Conservation (phyloP, 30 jellyfish, hydroid and myxozoan species). For the Phacellophora camtschatica region DNA sequence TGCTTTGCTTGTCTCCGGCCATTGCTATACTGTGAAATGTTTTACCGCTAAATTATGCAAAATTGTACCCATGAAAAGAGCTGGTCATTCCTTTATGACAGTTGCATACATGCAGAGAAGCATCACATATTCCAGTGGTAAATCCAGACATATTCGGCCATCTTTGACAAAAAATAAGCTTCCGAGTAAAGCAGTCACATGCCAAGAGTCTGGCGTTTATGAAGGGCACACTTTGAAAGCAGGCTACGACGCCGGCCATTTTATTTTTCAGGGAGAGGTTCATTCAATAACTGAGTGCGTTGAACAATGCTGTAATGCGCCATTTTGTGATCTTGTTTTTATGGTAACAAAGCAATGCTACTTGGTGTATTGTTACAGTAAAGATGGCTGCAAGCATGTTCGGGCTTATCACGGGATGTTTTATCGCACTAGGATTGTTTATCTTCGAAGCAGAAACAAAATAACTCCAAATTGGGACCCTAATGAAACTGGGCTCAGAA, state of each 20-base stretch:
- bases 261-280: slow-evolving; percentile 75
- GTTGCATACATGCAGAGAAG: slow-evolving; percentile 75
- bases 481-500: slow-evolving; percentile 21
- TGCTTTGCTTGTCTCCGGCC: slow-evolving; percentile 71
- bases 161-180: not conserved
- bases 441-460: slow-evolving; percentile 72
- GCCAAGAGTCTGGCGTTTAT: slow-evolving; percentile 74
- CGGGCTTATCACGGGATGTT: slow-evolving; percentile 63
- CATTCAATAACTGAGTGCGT: slow-evolving; percentile 69
- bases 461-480: slow-evolving; percentile 46
- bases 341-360: slow-evolving; percentile 73
- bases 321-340: slow-evolving; percentile 83
- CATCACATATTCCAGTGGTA: slow-evolving; percentile 18
- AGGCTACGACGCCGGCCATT: slow-evolving; percentile 97
- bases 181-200: slow-evolving; percentile 42
- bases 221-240: slow-evolving; percentile 87
- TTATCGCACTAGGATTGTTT: slow-evolving; percentile 71
- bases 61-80: slow-evolving; percentile 69
- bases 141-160: not conserved
- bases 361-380: slow-evolving; percentile 83
- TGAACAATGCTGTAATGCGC: slow-evolving; percentile 86
- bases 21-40: slow-evolving; percentile 85
- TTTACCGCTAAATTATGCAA: slow-evolving; percentile 53
- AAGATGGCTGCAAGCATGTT: slow-evolving; percentile 69
- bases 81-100: slow-evolving; percentile 67